phyloP scores from a whole-genome alignment of 92 coral and sea anemone genomes.

The Anthopleura xanthogrammica region DNA sequence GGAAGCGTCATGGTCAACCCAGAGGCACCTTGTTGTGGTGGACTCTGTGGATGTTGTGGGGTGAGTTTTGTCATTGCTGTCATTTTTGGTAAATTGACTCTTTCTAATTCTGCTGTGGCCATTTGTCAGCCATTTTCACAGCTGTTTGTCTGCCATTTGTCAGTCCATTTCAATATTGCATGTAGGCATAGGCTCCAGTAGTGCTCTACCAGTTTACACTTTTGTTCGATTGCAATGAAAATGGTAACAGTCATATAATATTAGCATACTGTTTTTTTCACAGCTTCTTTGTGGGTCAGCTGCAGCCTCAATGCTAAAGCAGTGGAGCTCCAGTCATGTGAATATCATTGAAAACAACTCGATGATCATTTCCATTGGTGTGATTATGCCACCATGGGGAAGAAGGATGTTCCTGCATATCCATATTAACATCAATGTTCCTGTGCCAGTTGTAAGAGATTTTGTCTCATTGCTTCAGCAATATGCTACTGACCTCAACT shows the following conservation, averaged over 20 bases:
- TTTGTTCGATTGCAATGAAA: too few relatives aligned
- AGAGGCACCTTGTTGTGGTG: conserved; percentile 61
- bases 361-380: conserved; percentile 64
- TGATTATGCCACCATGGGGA: conserved; percentile 88
- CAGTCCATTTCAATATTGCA: too few relatives aligned
- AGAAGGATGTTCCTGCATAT: conserved; percentile 63
- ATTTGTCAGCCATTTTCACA: too few relatives aligned
- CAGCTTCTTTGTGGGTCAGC: conserved; percentile 49
- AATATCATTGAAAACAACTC: conserved; percentile 43
- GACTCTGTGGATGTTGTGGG: conserved; percentile 60
- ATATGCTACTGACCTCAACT: conserved; percentile 53
- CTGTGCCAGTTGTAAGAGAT: conserved; percentile 66
- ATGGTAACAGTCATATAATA: background rate
- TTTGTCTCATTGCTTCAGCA: conserved; percentile 75
- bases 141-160: too few relatives aligned
- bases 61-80: conserved; percentile 29
- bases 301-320: conserved; percentile 43
- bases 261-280: background rate
- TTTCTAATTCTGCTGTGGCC: too few relatives aligned
- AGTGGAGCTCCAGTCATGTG: conserved; percentile 52
- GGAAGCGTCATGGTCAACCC: conserved; percentile 59
- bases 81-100: background rate
- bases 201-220: background rate
- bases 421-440: conserved; percentile 51
- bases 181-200: too few relatives aligned